Base-by-base conservation (phyloP, 2,797 vertebrate genomes). In the Enteromius fasciolatus region DNA sequence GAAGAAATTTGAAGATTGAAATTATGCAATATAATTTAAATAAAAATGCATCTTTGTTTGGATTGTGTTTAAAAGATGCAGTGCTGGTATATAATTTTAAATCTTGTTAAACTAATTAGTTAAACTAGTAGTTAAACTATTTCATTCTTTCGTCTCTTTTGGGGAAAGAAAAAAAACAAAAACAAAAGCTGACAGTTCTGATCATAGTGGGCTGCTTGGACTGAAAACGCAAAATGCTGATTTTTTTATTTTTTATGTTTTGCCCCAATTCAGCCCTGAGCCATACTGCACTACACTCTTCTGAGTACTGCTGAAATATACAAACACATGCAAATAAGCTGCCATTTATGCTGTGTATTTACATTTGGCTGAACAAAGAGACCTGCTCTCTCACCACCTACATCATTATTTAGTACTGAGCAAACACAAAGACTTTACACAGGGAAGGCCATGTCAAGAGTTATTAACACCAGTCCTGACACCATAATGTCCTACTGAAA, bases 371-470 rank as follows among this genome's bases (percentile, higher is more conserved):
- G 84, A 87, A 85, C 80, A 44, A 78, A 91, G 85, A 85, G 88
- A 89, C 88, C 57, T 89, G 82, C 87, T 87, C 84, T 85, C 83
- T 87, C 50, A 67, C 87, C 86, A 86, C 87, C 89, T 83, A 90
- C 94, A 94, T 93, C 93, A 94, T 95, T 93, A 94, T 87, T 87
- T 84, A 93, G 91, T 91, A 88, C 91, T 89, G 73, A 92, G 90
- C 92, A 94, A 94, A 95, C 93, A 94, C 73, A 25, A 83, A 68
- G 81, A 89, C 91, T 93, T 92, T 90, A 85, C 87, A 87, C 31
- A 78, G 66, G 68, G 46, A 84, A 81, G 83, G 79, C 76, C 25
- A n/a, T 80, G 77, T 85, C 83, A 82, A 82, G 85, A 83, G 84
- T 88, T 81, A 88, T 87, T 83, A 88, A 81, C 82, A 83, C 67